phyloP scores from a whole-genome alignment of 2,888 invertebrate genomes.

The Adela reaumurella region DNA sequence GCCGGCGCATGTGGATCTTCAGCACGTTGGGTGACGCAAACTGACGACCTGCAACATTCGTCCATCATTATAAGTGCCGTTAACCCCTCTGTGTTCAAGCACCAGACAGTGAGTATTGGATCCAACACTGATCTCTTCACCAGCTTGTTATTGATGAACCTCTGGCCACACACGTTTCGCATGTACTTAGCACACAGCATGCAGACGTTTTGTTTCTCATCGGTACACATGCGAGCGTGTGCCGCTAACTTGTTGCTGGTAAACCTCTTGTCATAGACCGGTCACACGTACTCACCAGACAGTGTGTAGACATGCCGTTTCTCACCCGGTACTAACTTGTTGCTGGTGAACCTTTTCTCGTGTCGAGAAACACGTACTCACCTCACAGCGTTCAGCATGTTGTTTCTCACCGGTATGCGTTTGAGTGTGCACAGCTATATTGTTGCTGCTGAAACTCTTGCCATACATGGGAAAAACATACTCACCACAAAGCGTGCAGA shows the following conservation, averaged over 20 bases:
- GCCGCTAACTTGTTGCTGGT: conserved; percentile 33
- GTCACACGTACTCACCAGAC: conserved; percentile 40
- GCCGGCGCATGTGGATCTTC: conserved; percentile 13
- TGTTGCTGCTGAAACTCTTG: no score
- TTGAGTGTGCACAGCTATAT: conserved; percentile 27
- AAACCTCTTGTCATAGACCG: conserved; percentile 32
- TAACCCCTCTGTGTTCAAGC: no score
- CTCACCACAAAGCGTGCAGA: conserved; percentile 13
- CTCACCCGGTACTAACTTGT: no score
- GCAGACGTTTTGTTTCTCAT: conserved; percentile 15
- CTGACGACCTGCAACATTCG: conserved; percentile 8
- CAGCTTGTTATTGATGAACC: no score
- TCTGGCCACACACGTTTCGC: no score
- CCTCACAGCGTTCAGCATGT: conserved; percentile 14
- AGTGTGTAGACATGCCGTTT: no score
- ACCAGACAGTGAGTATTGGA: no score
- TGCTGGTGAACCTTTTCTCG: no score
- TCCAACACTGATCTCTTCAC: no score
- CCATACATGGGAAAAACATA: no score
- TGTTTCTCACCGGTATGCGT: conserved; percentile 18
- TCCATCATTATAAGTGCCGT: no score
- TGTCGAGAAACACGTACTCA: conserved; percentile 1
- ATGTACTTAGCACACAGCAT: conserved; percentile 8
- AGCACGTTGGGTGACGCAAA: conserved; percentile 13
- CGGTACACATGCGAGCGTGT: conserved; percentile 9